Percentiles rank a stretch among this genome's conserved stretches.
These are phyloP conservation scores for Erithacus rubecula DNA, from an alignment of 2,797 vertebrate species.

Conservation along the genomic window DNA sequence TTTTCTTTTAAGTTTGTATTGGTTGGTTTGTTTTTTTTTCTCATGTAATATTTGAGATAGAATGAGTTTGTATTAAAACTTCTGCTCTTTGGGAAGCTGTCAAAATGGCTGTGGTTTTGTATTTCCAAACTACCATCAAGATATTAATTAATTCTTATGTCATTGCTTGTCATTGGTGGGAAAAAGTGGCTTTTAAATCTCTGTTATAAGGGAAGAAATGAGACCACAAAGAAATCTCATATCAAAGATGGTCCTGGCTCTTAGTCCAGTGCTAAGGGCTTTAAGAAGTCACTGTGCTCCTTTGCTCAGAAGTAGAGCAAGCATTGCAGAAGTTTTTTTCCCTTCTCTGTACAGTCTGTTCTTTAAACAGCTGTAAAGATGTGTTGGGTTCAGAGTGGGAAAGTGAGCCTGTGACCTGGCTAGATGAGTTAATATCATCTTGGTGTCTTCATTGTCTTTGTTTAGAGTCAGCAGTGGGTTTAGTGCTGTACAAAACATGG, in stretches of 20 bases:
- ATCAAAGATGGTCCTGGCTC: not conserved
- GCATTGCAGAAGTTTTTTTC: not conserved
- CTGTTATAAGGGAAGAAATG: not conserved
- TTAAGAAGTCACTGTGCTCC: slow-evolving; percentile 1
- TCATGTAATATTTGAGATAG: not conserved
- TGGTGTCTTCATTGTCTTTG: not conserved
- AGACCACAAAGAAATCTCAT: not conserved
- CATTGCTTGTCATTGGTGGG: slow-evolving; percentile 10
- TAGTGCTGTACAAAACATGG: not conserved
- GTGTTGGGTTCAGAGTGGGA: not conserved
- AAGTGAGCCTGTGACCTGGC: not conserved
- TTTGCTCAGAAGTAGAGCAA: not conserved
- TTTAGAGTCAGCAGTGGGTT: not conserved
- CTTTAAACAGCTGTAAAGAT: not conserved
- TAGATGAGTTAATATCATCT: not conserved
- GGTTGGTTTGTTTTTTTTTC: accelerated
- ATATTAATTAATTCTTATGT: slow-evolving; percentile 8
- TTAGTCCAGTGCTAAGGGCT: not conserved
- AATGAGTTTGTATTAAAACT: not conserved
- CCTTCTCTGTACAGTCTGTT: not conserved
- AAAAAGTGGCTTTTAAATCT: slow-evolving; percentile 22
- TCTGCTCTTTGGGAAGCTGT: not conserved
- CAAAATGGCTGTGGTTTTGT: not conserved
- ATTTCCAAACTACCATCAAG: not conserved
- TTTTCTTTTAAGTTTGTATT: not conserved